These are phyloP conservation scores for Euwallacea similis DNA, from an alignment of 1,140 invertebrate species.

Conservation along the genomic window DNA sequence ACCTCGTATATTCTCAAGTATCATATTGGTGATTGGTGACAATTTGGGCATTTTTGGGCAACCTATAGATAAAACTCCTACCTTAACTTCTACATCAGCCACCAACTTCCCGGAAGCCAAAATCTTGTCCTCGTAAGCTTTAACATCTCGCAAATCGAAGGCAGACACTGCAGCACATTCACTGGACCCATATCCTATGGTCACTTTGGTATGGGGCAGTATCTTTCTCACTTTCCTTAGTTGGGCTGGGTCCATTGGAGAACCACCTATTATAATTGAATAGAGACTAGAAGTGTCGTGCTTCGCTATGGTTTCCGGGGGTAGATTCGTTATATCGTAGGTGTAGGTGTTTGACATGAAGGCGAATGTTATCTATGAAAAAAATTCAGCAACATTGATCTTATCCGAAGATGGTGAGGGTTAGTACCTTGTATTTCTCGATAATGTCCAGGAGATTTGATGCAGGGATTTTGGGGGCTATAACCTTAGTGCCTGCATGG, in stretches of 20 bases:
- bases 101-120: constrained; percentile 52
- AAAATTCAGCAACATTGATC: constrained; percentile 8
- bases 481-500: constrained; percentile 46
- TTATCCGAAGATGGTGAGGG: not conserved
- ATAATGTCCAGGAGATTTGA: constrained; percentile 50
- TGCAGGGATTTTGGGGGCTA: constrained; percentile 50
- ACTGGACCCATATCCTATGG: constrained; percentile 55
- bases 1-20: too few species aligned
- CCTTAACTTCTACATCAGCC: constrained; percentile 53
- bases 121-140: constrained; percentile 43
- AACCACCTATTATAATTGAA: constrained; percentile 51
- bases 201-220: constrained; percentile 49
- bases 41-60: too few species aligned
- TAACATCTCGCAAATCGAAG: constrained; percentile 28
- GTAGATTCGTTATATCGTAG: constrained; percentile 47
- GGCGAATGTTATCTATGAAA: constrained; percentile 50
- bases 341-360: constrained; percentile 48
- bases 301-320: constrained; percentile 46
- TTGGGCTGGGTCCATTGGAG: constrained; percentile 45
- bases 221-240: constrained; percentile 47
- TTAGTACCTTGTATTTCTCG: constrained; percentile 52
- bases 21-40: too few species aligned
- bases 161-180: constrained; percentile 48
- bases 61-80: constrained; percentile 23
- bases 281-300: constrained; percentile 51